Base-by-base conservation (phyloP, 2,113 vertebrate genomes). In the Ornithorhynchus anatinus region DNA sequence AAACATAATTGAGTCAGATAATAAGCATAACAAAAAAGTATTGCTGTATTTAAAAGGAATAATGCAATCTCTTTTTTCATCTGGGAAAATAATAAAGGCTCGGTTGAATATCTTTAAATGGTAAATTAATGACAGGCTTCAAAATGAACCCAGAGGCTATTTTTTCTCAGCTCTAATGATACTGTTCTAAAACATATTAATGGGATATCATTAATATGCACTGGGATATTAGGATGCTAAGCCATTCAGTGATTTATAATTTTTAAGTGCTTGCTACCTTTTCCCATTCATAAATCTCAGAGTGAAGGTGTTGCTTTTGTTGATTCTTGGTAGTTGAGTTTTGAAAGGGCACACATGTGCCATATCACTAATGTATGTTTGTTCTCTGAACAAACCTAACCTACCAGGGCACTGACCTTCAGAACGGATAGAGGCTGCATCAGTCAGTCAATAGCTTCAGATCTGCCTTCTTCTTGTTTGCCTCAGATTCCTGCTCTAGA, bases 101-200 rank as follows among this genome's bases (percentile, higher is more conserved):
- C 47, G 37, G 61, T 74, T 77, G 69, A 84, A 51, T 54, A 73
- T 83, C 74, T 60, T 76, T 52, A 31, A 81, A 68, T 59, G 32
- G 27, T 69, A 68, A 76, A 50, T 73, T 81, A 81, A 71, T 65
- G 36, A 69, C 58, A 69, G 42, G 67, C n/a, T 71, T 81, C 70
- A 74, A 80, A 71, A 65, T 81, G 44, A 79, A 81, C 70, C n/a
- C 48, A 71, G 20, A 45, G 77, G 54, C 40, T 42, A 77, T 79
- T 79, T 79, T 76, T 61, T 27, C 63, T 59, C 70, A 74, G 53
- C 51, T 81, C 58, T 50, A 84, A 79, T 31, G 70, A 57, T 65
- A 81, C 72, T 75, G 64, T 59, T 64, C 74, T 74, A 66, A 81
- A 84, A 54, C 43, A 53, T 70, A 74, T 71, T 77, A 76, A 79